Base-by-base conservation (phyloP, 2,797 vertebrate species). In the Gouania willdenowi region DNA sequence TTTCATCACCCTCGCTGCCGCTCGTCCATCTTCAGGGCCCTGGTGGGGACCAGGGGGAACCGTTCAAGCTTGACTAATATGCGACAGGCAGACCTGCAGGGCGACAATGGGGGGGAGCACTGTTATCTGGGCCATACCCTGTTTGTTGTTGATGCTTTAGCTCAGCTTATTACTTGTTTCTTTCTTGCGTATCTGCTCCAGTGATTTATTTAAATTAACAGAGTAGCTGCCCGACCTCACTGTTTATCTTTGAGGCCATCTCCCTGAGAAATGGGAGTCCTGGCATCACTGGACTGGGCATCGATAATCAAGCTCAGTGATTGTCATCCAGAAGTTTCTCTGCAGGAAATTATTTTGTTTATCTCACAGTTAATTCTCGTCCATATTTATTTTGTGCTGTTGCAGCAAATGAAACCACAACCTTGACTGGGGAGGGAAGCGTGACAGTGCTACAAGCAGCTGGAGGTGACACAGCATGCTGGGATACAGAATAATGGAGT, bases 401-500 rank as follows among this genome's bases (percentile, higher is more conserved):
- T 60, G 39, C 25, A 79, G 78, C 79, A 77, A 82, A 60, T 42
- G 66, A 62, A 53, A 75, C 48, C 28, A 74, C 68, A 73, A 85
- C 75, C 75, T 68, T 5, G 26, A 35, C 46, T 32, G 5, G 41
- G 57, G 44, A 44, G 35, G 49, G 36, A 50, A 58, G 50, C 10
- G 6, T 58, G 64, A 46, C 41, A 22, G 47, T 9, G 55, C 45
- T 28, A 59, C 19, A 51, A 82, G 69, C 82, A 83, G 78, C 84
- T 81, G 77, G 78, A 74, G 66, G 82, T 85, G 78, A 82, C 78
- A 73, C 80, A 78, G 81, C 81, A 85, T 49, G 70, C 49, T 57
- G 68, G 10, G 46, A 58, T 83, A 77, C 71, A 82, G 77, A n/a
- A n/a, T 85, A 88, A 87, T 86, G 66, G 82, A 82, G 68, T 78